phyloP scores from a whole-genome alignment of 2,888 invertebrate species.

The Thyatira batis region DNA sequence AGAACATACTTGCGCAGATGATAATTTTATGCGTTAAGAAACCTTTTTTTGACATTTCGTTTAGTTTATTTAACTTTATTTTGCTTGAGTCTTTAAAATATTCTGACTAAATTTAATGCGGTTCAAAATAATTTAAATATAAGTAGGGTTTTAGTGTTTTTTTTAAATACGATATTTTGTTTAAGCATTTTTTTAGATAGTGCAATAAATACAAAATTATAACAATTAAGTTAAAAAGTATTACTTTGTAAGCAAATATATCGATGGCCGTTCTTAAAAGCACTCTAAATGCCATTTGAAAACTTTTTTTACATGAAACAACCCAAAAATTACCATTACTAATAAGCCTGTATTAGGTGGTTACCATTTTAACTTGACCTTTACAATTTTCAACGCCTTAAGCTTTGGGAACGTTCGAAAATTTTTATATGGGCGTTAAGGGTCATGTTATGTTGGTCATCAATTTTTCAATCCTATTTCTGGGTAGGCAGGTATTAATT shows the following conservation, averaged over 20 bases:
- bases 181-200: slow-evolving; percentile 2
- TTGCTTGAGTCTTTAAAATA: too few relatives aligned
- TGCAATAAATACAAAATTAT: slow-evolving; percentile 26
- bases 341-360: slow-evolving; percentile 59
- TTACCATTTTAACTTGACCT: slow-evolving; percentile 40
- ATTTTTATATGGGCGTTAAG: slow-evolving; percentile 4
- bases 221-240: slow-evolving; percentile 40
- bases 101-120: too few relatives aligned
- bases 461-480: slow-evolving; percentile 62
- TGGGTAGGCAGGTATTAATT: slow-evolving; percentile 77
- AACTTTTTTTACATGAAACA: slow-evolving; percentile 57
- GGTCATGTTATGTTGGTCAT: slow-evolving; percentile 39
- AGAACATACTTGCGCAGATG: too few relatives aligned
- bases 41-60: too few relatives aligned
- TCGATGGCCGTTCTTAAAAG: slow-evolving; percentile 68
- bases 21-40: too few relatives aligned
- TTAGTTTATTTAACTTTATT: too few relatives aligned
- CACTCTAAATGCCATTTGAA: slow-evolving; percentile 72
- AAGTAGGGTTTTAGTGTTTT: too few relatives aligned
- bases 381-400: neutral
- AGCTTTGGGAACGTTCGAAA: neutral
- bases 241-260: slow-evolving; percentile 72
- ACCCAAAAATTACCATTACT: slow-evolving; percentile 74
- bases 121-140: too few relatives aligned
- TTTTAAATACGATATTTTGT: too few relatives aligned